phyloP scores from a whole-genome alignment of 2,113 vertebrate genomes.

The Heptranchias perlo region DNA sequence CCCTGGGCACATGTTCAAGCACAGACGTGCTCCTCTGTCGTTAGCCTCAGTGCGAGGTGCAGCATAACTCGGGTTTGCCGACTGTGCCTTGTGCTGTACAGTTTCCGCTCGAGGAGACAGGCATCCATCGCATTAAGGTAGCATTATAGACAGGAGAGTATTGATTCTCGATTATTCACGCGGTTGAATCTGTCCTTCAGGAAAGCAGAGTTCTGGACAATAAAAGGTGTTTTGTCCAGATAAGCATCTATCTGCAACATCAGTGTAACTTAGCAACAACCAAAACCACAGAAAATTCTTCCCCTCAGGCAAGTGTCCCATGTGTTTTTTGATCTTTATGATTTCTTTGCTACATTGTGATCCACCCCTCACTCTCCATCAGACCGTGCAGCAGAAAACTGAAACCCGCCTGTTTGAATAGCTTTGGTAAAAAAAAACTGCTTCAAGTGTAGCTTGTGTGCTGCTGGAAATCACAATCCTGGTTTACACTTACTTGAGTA shows the following conservation, averaged over 20 bases:
- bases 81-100: no score
- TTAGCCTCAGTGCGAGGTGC: background rate
- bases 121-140: background rate
- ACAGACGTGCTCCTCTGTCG: background rate
- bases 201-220: no score
- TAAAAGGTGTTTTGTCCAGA: background rate
- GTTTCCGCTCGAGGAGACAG: background rate
- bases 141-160: background rate
- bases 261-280: background rate
- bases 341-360: background rate
- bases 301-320: background rate
- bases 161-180: background rate
- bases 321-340: background rate
- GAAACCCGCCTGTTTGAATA: background rate
- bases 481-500: background rate
- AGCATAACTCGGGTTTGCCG: background rate
- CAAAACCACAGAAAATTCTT: background rate
- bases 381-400: background rate
- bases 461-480: background rate
- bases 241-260: background rate
- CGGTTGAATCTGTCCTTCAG: background rate
- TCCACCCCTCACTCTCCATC: background rate
- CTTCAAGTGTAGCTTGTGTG: background rate
- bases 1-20: background rate
- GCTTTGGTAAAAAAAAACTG: background rate